phyloP scores from a whole-genome alignment of 2,113 vertebrate genomes.

The Trematocara marginatum region DNA sequence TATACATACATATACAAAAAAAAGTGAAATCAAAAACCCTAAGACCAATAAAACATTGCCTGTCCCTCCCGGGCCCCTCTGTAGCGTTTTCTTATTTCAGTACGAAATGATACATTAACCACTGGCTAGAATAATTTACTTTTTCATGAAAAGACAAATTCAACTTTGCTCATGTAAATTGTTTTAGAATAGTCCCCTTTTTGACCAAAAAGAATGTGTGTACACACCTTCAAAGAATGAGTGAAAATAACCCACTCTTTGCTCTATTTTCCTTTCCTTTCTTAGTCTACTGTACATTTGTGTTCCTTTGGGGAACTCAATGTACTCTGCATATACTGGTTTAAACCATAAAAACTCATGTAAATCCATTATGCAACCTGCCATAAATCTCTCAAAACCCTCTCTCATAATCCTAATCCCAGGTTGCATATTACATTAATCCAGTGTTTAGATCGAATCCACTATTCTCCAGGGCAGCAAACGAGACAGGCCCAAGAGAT shows the following conservation, averaged over 20 bases:
- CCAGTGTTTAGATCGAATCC: constrained; percentile 62
- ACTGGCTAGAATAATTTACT: background rate
- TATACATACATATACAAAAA: background rate
- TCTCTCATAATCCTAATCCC: constrained; percentile 52
- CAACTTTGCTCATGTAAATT: background rate
- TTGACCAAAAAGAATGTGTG: background rate
- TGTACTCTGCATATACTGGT: background rate
- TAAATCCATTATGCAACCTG: constrained; percentile 58
- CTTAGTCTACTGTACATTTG: background rate
- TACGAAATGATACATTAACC: constrained; percentile 38
- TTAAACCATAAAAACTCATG: constrained; percentile 45
- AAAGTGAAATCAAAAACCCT: background rate
- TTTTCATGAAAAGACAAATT: constrained; percentile 9
- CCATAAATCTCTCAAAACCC: constrained; percentile 44
- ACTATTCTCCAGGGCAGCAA: constrained; percentile 4
- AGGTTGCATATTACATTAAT: constrained; percentile 54
- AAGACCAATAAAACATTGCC: constrained; percentile 1
- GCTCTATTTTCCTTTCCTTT: background rate
- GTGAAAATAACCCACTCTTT: constrained; percentile 28
- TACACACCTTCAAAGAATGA: constrained; percentile 11
- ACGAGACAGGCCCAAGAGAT: constrained; percentile 11
- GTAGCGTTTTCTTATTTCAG: constrained; percentile 18
- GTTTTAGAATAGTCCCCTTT: background rate
- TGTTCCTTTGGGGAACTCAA: background rate
- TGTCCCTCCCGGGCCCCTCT: background rate